Base-by-base conservation (phyloP, 2,888 invertebrate genomes). In the Phaedon cochleariae region DNA sequence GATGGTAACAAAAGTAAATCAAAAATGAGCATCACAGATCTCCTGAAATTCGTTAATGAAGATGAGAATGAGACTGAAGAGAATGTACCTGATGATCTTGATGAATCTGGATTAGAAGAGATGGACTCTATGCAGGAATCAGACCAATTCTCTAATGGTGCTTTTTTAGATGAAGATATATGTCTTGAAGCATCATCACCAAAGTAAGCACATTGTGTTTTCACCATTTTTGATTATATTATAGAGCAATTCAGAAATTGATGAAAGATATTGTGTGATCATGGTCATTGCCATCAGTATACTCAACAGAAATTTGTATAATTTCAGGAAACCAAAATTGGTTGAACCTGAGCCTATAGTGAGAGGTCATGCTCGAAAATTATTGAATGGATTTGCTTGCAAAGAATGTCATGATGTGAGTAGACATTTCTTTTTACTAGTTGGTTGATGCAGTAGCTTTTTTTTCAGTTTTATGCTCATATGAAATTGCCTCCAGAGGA, bases 401-500 rank as follows among this genome's bases (percentile, higher is more conserved):
- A 64, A 69, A 52, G 68, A 78, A 10, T 79, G 79, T 67, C 69
- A 70, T 72, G 65, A 74, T 46, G 75, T 75, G 65, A 66, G 60
- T 61, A 34, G 15, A 54, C 20, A 49, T 34, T 10, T 26, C 15
- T n/a, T 26, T 7, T 4, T 21, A 2, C 20, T 18, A 12, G 26
- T 12, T 21, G 31, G 15, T 7, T 34, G 55, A 26, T 18, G 34
- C 15, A 21, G 15, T 22, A 26, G 21, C 17, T 52, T 57, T 51
- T 59, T 63, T 70, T 70, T 63, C 34, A 76, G 74, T 79, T 77
- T 60, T 79, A 79, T 67, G 64, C 68, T 29, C 57, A 60, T 5
- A 70, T 77, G 58, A 74, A 79, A 53, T 73, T 85, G 31, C 70
- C 82, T 2, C 78, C 82, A 1, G 75, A 80, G 49, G 83, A 85